Evolutionary conservation across 2,797 vertebrate genomes (phyloP).

Genomic region (Bryconaethiops microstoma): DNA sequence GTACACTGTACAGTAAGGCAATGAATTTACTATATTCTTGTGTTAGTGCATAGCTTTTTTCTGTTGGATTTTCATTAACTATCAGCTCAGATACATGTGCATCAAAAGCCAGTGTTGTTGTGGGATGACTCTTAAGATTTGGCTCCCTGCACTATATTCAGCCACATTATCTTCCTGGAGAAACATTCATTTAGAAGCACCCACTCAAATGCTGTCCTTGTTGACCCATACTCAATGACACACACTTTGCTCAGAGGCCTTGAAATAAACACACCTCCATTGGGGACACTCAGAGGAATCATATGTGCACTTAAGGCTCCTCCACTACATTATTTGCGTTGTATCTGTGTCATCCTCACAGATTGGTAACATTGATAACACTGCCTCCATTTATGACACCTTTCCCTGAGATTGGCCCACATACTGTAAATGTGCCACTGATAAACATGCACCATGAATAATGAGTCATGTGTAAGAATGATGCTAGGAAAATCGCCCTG

Average conservation of each 20-base stretch:
- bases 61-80: not conserved
- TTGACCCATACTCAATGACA: conserved; percentile 48
- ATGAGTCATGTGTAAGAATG: conserved; percentile 32
- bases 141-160: not conserved
- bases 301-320: conserved; percentile 1
- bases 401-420: conserved; percentile 22
- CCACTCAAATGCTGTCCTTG: conserved; percentile 16
- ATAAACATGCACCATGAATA: conserved; percentile 16
- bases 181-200: conserved; percentile 19
- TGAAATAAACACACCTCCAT: conserved; percentile 40
- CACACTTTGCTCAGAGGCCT: conserved; percentile 34
- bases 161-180: conserved; percentile 14
- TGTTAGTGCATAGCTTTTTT: not conserved
- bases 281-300: conserved; percentile 2
- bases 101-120: not conserved
- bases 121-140: not conserved
- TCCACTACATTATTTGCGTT: conserved; percentile 25
- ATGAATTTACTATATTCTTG: too few species aligned
- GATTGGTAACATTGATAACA: not conserved
- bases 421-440: conserved; percentile 23
- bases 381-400: conserved; percentile 22
- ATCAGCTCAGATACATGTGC: not conserved
- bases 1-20: too few species aligned
- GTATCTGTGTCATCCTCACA: conserved; percentile 11
- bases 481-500: not conserved